phyloP scores from a whole-genome alignment of 2,797 vertebrate species.

The Spondyliosoma cantharus region DNA sequence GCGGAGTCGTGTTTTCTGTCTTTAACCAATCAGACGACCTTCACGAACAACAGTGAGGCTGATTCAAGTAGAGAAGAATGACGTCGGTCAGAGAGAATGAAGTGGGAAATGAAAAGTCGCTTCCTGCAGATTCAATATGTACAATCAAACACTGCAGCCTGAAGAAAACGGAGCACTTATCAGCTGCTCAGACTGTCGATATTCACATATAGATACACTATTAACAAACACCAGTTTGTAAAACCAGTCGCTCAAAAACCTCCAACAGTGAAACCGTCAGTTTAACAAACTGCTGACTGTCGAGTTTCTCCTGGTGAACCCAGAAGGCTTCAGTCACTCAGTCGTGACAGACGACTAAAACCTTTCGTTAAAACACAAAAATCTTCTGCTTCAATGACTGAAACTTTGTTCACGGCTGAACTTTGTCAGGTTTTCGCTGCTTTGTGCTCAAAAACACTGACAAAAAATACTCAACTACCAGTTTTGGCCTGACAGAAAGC shows the following conservation, averaged over 20 bases:
- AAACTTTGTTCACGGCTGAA: constrained; percentile 27
- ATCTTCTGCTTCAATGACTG: not conserved
- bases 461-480: not conserved
- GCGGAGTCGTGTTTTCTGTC: not conserved
- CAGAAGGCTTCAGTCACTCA: not conserved
- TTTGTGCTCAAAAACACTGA: not conserved
- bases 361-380: constrained; percentile 32
- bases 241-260: not conserved
- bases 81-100: not conserved
- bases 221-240: constrained; percentile 40
- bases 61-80: constrained; percentile 18
- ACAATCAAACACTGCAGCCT: constrained; percentile 53
- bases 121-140: constrained; percentile 48
- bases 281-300: not conserved
- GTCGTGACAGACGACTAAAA: not conserved
- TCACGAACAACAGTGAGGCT: not conserved
- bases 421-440: not conserved
- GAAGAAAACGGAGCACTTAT: constrained; percentile 17
- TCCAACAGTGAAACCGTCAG: not conserved
- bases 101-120: not conserved
- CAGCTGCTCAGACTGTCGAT: constrained; percentile 34
- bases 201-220: constrained; percentile 76
- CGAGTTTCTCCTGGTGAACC: not conserved
- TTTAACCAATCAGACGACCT: not conserved
- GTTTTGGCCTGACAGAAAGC: not conserved